phyloP scores from a whole-genome alignment of 2,888 invertebrate genomes.

The Microdon myrmicae region DNA sequence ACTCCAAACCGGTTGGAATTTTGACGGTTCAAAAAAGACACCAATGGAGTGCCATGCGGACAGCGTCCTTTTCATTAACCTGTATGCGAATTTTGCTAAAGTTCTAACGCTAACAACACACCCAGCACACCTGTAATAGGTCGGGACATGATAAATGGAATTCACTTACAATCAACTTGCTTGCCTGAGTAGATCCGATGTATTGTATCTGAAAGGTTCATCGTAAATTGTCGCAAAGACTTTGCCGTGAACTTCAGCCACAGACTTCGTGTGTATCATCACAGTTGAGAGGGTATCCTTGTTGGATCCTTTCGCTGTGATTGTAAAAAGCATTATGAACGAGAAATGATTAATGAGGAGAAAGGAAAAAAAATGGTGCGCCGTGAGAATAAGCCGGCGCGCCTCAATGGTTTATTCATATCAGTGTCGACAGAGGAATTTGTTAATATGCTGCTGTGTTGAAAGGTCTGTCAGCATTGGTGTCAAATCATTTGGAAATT shows the following conservation, averaged over 20 bases:
- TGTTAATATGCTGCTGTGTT: conserved; percentile 8
- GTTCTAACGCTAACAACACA: too few relatives aligned
- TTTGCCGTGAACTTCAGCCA: conserved; percentile 16
- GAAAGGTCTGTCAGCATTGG: conserved; percentile 11
- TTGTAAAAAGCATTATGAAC: conserved; percentile 34
- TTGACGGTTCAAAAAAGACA: too few relatives aligned
- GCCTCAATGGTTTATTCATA: conserved; percentile 16
- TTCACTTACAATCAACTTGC: too few relatives aligned
- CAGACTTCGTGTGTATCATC: conserved; percentile 3
- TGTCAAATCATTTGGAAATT: conserved; percentile 22
- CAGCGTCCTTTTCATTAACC: too few relatives aligned
- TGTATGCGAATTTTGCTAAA: too few relatives aligned
- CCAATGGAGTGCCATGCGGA: too few relatives aligned
- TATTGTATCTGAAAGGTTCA: conserved; percentile 38
- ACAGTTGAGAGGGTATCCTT: conserved; percentile 26
- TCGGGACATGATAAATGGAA: too few relatives aligned
- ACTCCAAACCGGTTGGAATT: too few relatives aligned
- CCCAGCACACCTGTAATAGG: too few relatives aligned
- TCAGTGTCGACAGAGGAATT: conserved; percentile 1
- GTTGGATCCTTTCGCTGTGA: too few relatives aligned
- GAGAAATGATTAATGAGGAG: conserved; percentile 40
- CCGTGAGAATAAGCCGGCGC: conserved; percentile 3
- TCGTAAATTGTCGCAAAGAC: conserved; percentile 41
- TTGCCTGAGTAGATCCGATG: too few relatives aligned
- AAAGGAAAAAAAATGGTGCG: conserved; percentile 5